Conservation (phyloP, 1,140 invertebrate genomes). For the Probaryconus sp. region DNA sequence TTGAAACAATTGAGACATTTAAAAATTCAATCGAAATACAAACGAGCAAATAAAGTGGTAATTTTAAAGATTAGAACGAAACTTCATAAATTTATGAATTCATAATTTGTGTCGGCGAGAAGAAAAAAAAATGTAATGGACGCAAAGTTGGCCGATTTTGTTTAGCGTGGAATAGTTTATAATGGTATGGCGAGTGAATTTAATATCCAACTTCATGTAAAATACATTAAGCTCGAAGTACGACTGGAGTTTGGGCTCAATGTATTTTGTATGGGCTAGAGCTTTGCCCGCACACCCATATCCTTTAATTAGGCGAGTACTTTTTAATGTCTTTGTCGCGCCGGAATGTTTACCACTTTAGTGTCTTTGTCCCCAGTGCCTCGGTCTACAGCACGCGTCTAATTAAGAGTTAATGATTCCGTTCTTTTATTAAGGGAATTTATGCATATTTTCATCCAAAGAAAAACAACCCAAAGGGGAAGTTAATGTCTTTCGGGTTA, state of each 20-base stretch:
- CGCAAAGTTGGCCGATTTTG: no score
- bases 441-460: no score
- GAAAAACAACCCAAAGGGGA: no score
- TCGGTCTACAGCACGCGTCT: constrained; percentile 7
- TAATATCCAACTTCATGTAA: constrained; percentile 30
- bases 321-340: constrained; percentile 48
- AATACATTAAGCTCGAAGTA: constrained; percentile 36
- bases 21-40: no score
- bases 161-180: constrained; percentile 14
- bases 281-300: constrained; percentile 34
- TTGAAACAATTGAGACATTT: no score
- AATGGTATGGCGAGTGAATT: constrained; percentile 27
- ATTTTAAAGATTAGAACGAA: no score
- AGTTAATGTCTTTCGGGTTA: no score
- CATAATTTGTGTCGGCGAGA: no score
- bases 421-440: no score
- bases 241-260: constrained; percentile 33
- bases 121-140: no score
- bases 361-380: constrained; percentile 10
- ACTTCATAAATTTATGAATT: no score
- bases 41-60: no score
- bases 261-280: constrained; percentile 45
- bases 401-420: constrained; percentile 43
- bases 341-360: constrained; percentile 31
- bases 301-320: constrained; percentile 44